Percentiles rank a stretch among this genome's conserved stretches.
Evolutionary conservation across 2,888 invertebrate species (phyloP).

Genomic region (Lysandra bellargus): DNA sequence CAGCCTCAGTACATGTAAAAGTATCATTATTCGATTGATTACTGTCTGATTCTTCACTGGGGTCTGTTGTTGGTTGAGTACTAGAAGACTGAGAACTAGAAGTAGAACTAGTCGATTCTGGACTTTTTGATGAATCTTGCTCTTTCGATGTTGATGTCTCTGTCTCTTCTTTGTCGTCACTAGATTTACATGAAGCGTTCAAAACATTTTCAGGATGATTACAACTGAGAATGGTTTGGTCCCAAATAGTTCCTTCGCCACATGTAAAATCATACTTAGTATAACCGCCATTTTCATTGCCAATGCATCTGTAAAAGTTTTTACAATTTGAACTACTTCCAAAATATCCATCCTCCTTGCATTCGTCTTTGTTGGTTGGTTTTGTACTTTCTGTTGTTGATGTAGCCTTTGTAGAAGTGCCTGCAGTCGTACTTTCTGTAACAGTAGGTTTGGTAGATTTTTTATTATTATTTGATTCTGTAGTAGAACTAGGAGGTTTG

Average conservation of each 20-base stretch:
- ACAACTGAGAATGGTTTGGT: constrained; percentile 75
- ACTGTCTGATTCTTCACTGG: constrained; percentile 52
- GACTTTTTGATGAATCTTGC: constrained; percentile 39
- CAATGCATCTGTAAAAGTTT: constrained; percentile 76
- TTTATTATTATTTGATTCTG: constrained; percentile 3
- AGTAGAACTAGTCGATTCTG: constrained; percentile 36
- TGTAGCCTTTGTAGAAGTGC: background rate
- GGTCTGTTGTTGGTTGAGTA: constrained; percentile 38
- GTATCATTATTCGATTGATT: constrained; percentile 52
- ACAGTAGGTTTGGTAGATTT: background rate
- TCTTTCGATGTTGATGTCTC: constrained; percentile 43
- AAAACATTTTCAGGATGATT: constrained; percentile 70
- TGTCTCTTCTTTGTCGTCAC: constrained; percentile 36
- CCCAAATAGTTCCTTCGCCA: constrained; percentile 82
- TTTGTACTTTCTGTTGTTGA: constrained; percentile 22
- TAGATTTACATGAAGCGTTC: constrained; percentile 57
- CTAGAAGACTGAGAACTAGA: constrained; percentile 40
- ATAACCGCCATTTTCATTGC: constrained; percentile 63
- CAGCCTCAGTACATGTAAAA: constrained; percentile 78
- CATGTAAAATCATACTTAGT: constrained; percentile 79
- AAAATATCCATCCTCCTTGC: constrained; percentile 30
- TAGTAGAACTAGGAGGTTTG: background rate
- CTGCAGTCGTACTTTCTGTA: constrained; percentile 3
- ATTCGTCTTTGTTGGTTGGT: constrained; percentile 6
- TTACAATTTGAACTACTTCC: constrained; percentile 36